Base-by-base conservation (phyloP, 2,888 invertebrate genomes). In the Xanthia icteritia region DNA sequence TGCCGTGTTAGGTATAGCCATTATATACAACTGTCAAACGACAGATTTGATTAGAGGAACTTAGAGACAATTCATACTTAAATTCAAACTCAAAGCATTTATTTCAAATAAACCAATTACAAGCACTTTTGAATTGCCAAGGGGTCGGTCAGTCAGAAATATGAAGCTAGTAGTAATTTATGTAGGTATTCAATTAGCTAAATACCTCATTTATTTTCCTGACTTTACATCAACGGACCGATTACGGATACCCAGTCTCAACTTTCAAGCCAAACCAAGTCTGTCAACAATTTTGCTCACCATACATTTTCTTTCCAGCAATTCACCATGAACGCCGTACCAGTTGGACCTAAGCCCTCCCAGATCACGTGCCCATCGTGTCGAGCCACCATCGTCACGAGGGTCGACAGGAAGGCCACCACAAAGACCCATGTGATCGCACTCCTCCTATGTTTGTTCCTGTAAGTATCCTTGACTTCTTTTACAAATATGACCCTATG, bases 361-460 rank as follows among this genome's bases (percentile, higher is more conserved):
- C 94, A 93, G 71, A 85, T 97, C 31, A 91, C 94, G 69, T 97
- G 97, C 84, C 97, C 97, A 0, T 95, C 95, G 1, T 97, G 97
- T 82, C 92, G 94, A 13, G 96, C 96, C 11, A 93, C 90, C 36
- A 92, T 97, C 45, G 89, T 94, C 56, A 97, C 97, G 1, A 94
- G 93, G 74, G 88, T 97, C 2, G 92, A 94, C 56, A 91, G 90
- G 74, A 96, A 95, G 73, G 88, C 97, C 23, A 97, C 96, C 0
- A 96, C 97, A 0, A 96, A 95, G 76, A 97, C 97, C 0, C 97
- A 97, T 86, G 88, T 97, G 20, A 94, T 97, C 36, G 97, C 97
- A 1, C 82, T 97, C 5, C 60, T 97, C 1, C 89, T 97, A 6
- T 92, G 88, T 77, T 82, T 91, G 51, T 91, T 90, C 79, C 74